Evolutionary conservation across 2,888 invertebrate species (phyloP), one percentile per base, ranked within the genome.

Genomic region (Ditylenchus weischeri): DNA sequence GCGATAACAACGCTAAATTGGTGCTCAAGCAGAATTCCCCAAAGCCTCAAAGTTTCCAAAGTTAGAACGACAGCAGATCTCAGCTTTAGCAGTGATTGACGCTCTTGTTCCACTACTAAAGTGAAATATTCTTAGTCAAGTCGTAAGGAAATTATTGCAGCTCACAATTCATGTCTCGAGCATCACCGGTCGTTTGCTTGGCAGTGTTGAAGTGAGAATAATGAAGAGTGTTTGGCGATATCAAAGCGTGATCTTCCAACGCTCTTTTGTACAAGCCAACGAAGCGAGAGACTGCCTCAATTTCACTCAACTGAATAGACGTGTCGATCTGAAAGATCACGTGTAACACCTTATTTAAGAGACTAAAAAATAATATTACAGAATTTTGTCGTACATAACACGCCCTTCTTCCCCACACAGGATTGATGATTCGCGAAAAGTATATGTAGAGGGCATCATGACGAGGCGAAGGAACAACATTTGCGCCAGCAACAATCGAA

Each of bases 391-490:
- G 49, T 10, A 57, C 57, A 38, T 21, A 77, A 15, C 84, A 84
- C 21, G 85, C 76, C 64, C 78, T 78, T 13, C 73, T 69, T 47
- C 84, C 89, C 96, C 96, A 96, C 72, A 96, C 87, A 0, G 92
- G 90, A 43, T 71, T 87, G 21, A 98, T 85, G 76, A 96, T 90
- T 75, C 95, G 88, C 29, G 91, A 89, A 18, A 94, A 88, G 83
- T 92, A 93, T 54, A 93, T 87, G 85, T 93, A 96, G 11, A 96
- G 87, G 0, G 93, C 93, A 82, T 93, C 91, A 83, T 95, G 95
- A 83, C 92, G 92, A 0, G 91, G 89, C 0, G 91, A 91, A 83
- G 85, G 86, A 8, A 80, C 36, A 4, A 71, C 57, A 36, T n/a
- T 50, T 49, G 65, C 66, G 10, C 68, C 68, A 11, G 68, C 64